Conservation (phyloP, 2,888 invertebrate genomes). For the Hoplodrina ambigua region DNA sequence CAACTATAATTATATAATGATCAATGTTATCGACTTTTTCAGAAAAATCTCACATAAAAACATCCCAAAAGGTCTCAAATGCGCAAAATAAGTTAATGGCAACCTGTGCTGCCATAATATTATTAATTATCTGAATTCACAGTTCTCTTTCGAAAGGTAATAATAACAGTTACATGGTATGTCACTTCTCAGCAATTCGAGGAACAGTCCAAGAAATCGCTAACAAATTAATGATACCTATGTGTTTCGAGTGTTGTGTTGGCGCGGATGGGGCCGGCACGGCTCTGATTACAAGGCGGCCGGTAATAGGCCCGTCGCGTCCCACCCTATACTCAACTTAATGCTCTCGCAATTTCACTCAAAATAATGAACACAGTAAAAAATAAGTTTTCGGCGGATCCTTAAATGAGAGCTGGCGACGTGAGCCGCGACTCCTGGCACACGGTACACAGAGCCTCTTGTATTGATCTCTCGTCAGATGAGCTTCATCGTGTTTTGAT, state of each 20-base stretch:
- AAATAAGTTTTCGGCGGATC: constrained; percentile 82
- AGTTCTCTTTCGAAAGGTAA: constrained; percentile 40
- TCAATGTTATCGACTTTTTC: constrained; percentile 48
- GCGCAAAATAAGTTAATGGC: constrained; percentile 2
- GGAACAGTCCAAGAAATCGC: constrained; percentile 74
- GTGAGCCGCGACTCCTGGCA: constrained; percentile 72
- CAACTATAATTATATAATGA: constrained; percentile 33
- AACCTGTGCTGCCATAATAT: constrained; percentile 29
- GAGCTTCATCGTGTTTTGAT: constrained; percentile 72
- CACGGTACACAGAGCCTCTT: constrained; percentile 63
- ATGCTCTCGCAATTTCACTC: constrained; percentile 90
- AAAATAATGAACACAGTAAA: constrained; percentile 89
- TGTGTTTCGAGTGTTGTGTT: constrained; percentile 72
- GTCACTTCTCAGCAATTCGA: constrained; percentile 67
- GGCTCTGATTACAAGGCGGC: constrained; percentile 87
- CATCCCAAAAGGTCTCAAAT: constrained; percentile 6
- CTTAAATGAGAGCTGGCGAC: constrained; percentile 82
- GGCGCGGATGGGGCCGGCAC: constrained; percentile 77
- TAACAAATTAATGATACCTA: constrained; percentile 85
- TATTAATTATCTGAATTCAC: constrained; percentile 33
- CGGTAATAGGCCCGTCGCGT: constrained; percentile 84
- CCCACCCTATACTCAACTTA: constrained; percentile 90
- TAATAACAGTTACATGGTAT: constrained; percentile 61
- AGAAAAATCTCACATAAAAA: constrained; percentile 21
- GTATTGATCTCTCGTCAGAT: constrained; percentile 73